Percentiles rank a stretch among this genome's conserved stretches.
Evolutionary conservation across 2,888 invertebrate genomes (phyloP).

Genomic region (Nasonia oneida): DNA sequence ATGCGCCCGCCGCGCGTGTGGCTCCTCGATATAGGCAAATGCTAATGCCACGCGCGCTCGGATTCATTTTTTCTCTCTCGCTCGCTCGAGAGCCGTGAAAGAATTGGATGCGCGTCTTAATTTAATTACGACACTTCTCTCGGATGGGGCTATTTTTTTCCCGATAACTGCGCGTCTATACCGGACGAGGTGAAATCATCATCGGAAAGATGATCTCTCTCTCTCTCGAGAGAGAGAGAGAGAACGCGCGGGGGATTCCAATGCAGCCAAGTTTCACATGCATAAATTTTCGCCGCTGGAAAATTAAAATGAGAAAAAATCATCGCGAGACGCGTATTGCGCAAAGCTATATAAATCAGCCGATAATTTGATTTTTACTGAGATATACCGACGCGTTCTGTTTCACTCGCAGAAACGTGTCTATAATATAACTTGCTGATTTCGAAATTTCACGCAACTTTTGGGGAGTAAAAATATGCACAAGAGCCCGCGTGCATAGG

Average conservation of each 20-base stretch:
- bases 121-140: slow-evolving; percentile 30
- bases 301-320: slow-evolving; percentile 9
- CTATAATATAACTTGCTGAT: neutral
- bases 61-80: neutral
- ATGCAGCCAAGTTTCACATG: neutral
- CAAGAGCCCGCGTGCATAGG: no score
- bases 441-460: neutral
- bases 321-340: neutral
- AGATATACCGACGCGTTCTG: slow-evolving; percentile 23
- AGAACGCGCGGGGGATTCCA: neutral
- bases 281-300: neutral
- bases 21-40: slow-evolving; percentile 30
- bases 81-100: neutral
- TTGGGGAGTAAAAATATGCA: neutral
- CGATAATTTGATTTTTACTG: slow-evolving; percentile 12
- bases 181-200: slow-evolving; percentile 17
- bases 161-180: neutral
- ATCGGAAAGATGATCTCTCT: neutral
- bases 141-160: neutral
- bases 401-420: neutral
- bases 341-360: slow-evolving; percentile 30
- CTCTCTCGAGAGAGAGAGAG: no score
- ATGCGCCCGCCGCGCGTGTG: slow-evolving; percentile 11
- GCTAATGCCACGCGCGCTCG: slow-evolving; percentile 14
- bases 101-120: slow-evolving; percentile 31